phyloP scores from a whole-genome alignment of 2,888 invertebrate genomes.

The Athrips mouffetella region DNA sequence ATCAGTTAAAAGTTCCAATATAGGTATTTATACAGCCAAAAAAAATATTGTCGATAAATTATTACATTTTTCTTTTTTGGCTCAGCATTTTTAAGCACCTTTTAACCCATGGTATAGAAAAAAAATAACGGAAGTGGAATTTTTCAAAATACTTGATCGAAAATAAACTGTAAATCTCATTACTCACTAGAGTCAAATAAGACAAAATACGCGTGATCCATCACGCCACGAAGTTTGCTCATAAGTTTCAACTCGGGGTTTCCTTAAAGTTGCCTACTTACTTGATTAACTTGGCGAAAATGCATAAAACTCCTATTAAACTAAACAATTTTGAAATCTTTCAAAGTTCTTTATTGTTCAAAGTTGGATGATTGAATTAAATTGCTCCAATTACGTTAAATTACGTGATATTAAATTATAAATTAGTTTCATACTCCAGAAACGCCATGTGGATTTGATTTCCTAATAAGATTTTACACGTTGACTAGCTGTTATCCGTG shows the following conservation, averaged over 20 bases:
- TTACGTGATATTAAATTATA: not conserved
- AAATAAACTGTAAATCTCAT: too few species aligned
- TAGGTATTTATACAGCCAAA: too few species aligned
- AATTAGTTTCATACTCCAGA: not conserved
- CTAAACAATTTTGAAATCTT: not conserved
- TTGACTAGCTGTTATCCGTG: too few species aligned
- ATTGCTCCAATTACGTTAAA: not conserved
- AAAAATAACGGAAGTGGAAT: too few species aligned
- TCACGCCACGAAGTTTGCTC: conserved; percentile 5
- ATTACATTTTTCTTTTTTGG: too few species aligned
- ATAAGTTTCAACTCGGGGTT: conserved; percentile 2
- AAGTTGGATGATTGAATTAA: not conserved
- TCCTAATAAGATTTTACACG: too few species aligned
- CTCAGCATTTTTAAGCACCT: too few species aligned
- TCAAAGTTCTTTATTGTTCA: not conserved
- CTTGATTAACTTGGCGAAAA: conserved; percentile 6
- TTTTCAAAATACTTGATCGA: too few species aligned
- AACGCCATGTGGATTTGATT: not conserved
- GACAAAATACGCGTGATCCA: not conserved
- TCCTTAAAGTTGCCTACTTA: not conserved
- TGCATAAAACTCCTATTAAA: conserved; percentile 8
- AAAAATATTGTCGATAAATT: too few species aligned
- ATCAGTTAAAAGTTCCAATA: too few species aligned
- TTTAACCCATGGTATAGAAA: too few species aligned
- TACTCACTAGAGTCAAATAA: not conserved